These are phyloP conservation scores for Apodemus speciosus DNA, from an alignment of 2,113 vertebrate species.

Conservation along the genomic window DNA sequence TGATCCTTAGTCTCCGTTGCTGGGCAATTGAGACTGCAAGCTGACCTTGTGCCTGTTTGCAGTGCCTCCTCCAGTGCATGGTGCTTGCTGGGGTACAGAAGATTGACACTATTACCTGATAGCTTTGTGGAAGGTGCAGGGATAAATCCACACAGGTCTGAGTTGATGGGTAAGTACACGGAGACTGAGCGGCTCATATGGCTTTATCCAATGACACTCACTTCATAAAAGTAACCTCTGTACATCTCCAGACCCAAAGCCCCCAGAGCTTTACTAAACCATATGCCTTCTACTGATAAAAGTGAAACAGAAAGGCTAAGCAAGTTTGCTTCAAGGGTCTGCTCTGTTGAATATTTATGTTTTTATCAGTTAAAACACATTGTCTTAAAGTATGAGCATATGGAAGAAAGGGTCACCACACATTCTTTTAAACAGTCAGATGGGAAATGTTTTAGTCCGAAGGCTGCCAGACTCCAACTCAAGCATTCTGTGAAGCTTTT, in stretches of 20 bases:
- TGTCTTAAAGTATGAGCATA: background rate
- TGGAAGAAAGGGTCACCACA: background rate
- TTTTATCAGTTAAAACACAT: conserved; percentile 23
- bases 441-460: conserved; percentile 16
- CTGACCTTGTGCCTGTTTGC: background rate
- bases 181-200: background rate
- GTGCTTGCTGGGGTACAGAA: background rate
- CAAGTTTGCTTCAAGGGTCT: background rate
- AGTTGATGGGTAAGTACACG: background rate
- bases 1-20: background rate
- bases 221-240: background rate
- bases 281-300: background rate
- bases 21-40: background rate
- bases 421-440: background rate
- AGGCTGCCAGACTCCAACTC: background rate
- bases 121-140: background rate
- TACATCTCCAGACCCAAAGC: background rate
- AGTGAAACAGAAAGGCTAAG: conserved; percentile 6
- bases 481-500: background rate
- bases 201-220: background rate
- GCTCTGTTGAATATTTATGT: background rate
- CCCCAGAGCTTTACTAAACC: background rate
- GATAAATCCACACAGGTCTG: background rate
- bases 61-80: background rate
- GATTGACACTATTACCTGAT: background rate